Percentiles rank a stretch among this genome's conserved stretches.
phyloP scores from a whole-genome alignment of 2,888 invertebrate genomes.

The Cosmorhoe ocellata region DNA sequence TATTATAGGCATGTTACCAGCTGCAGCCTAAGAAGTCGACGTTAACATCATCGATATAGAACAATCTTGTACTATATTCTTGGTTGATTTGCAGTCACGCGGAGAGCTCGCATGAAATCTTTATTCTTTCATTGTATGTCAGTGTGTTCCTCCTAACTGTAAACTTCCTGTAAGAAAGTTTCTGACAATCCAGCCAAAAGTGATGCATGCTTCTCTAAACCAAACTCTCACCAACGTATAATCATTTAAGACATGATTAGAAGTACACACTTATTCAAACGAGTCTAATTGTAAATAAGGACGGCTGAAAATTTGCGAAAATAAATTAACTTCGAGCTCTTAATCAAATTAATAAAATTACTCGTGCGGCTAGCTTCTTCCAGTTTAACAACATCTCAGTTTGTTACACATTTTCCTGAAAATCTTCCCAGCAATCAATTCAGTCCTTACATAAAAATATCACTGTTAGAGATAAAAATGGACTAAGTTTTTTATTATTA shows the following conservation, averaged over 20 bases:
- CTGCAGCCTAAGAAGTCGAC: no score
- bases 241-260: slow-evolving; percentile 19
- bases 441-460: slow-evolving; percentile 6
- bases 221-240: slow-evolving; percentile 10
- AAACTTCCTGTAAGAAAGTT: no score
- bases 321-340: slow-evolving; percentile 23
- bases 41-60: no score
- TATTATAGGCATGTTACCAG: no score
- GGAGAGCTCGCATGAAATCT: no score
- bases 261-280: slow-evolving; percentile 21
- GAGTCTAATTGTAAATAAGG: slow-evolving; percentile 25
- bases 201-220: slow-evolving; percentile 2
- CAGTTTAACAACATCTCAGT: slow-evolving; percentile 14
- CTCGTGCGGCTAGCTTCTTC: slow-evolving; percentile 9
- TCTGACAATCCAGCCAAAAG: no score
- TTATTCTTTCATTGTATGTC: no score
- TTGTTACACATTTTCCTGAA: slow-evolving; percentile 12
- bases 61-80: no score
- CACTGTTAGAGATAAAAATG: slow-evolving; percentile 15
- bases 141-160: no score
- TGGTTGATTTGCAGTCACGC: no score
- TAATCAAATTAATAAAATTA: slow-evolving; percentile 26
- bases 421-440: slow-evolving; percentile 7
- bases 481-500: slow-evolving; percentile 32
- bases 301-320: slow-evolving; percentile 25